Evolutionary conservation across 1,140 invertebrate species (phyloP), one percentile per base, ranked within the genome.

Genomic region (Bicyclus anynana): DNA sequence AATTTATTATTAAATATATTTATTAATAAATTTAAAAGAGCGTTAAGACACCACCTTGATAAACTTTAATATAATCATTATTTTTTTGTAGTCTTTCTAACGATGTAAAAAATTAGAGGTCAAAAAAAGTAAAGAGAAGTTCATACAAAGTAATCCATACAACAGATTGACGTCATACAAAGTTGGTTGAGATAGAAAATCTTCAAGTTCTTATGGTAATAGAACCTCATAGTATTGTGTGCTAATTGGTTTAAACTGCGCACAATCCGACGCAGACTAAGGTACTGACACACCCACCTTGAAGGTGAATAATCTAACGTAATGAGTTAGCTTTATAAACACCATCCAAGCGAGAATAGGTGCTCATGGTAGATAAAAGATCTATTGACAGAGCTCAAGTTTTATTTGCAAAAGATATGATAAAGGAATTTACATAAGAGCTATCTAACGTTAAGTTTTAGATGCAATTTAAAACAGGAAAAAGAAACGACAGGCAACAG

Each of bases 201-300:
- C 4, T 40, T 40, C 1, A 40, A 40, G 1, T 5, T 5, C 37
- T 40, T 40, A 40, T 16, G 37, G 13, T 40, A 40, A 40, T 40
- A 17, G 13, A 5, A 12, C 29, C 12, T 33, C 29, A 33, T 33
- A 16, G 14, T 40, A 40, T 17, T 17, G 17, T 40, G 37, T 40
- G 14, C 37, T 40, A 40, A 40, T 40, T 40, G 13, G 3, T 40
- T 16, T 26, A 55, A 50, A 57, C 49, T 65, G 59, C 53, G 62
- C 59, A 65, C 38, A 57, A 59, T 53, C 55, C 42, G 47, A 60
- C 57, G 58, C 58, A 42, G 35, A 20, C 2, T 18, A 44, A 20
- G n/a, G 10, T 44, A 12, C 17, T 23, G 64, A 67, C 67, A 69
- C 67, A 61, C 67, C 67, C 64, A 63, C 60, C 37, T 55, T 59